phyloP scores from a whole-genome alignment of 2,888 invertebrate genomes.

The Acheta domesticus region DNA sequence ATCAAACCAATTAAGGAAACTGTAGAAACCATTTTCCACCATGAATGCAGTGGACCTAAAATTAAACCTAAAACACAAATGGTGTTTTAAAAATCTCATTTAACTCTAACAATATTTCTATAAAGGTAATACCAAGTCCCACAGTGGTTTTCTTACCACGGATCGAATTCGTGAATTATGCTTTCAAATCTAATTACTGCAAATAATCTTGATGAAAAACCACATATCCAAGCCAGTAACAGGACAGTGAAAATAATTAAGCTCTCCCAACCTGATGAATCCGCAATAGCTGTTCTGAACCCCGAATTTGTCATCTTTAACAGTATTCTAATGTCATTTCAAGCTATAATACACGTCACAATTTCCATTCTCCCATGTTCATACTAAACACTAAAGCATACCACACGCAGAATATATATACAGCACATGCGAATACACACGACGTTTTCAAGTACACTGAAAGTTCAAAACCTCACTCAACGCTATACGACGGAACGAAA shows the following conservation, averaged over 20 bases:
- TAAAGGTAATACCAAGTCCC: background rate
- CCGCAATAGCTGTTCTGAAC: too few relatives aligned
- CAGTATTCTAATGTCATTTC: too few relatives aligned
- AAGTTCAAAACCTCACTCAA: too few relatives aligned
- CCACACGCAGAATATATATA: too few relatives aligned
- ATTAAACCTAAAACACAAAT: slow-evolving; percentile 76
- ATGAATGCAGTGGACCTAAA: slow-evolving; percentile 98
- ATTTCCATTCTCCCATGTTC: too few relatives aligned
- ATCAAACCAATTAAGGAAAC: slow-evolving; percentile 99
- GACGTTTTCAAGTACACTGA: too few relatives aligned
- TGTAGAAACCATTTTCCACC: slow-evolving; percentile 99
- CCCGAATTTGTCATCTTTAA: too few relatives aligned
- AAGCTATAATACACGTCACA: too few relatives aligned
- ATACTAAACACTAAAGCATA: too few relatives aligned
- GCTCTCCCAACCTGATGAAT: slow-evolving; percentile 49
- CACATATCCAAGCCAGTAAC: slow-evolving; percentile 93
- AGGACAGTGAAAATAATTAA: slow-evolving; percentile 91
- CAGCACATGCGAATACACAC: too few relatives aligned
- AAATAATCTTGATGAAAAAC: slow-evolving; percentile 95
- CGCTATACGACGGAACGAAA: too few relatives aligned
- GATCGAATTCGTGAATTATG: slow-evolving; percentile 99
- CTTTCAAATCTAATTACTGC: slow-evolving; percentile 99
- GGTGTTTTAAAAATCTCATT: background rate
- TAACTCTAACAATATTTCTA: slow-evolving; percentile 25
- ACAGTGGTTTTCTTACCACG: slow-evolving; percentile 69